A percentile compares a stretch with the other conserved stretches of the same genome.
Evolutionary conservation across 2,797 vertebrate species (phyloP).

Genomic region (Anas bahamensis): DNA sequence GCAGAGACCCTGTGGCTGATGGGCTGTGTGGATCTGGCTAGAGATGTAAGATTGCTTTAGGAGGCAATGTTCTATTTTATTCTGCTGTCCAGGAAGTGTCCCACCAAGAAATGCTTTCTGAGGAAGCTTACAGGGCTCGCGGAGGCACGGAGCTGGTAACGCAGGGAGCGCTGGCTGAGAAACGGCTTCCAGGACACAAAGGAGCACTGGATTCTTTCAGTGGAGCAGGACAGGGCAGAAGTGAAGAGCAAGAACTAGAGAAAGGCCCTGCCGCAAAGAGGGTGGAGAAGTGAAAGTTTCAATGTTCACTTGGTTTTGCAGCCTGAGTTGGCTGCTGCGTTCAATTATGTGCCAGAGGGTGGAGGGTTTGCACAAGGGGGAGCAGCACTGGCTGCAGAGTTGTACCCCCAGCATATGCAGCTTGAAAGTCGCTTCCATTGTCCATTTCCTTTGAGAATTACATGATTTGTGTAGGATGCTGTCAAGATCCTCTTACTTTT

Average conservation of each 20-base stretch:
- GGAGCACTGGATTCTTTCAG: neutral
- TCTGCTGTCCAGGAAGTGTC: neutral
- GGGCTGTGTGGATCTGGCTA: neutral
- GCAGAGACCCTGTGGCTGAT: neutral
- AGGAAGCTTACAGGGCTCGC: neutral
- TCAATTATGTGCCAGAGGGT: neutral
- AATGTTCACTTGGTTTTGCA: neutral
- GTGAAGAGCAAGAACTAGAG: neutral
- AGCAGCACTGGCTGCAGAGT: neutral
- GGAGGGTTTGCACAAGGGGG: neutral
- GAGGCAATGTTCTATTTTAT: neutral
- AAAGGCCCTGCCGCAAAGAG: neutral
- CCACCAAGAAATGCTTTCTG: no score
- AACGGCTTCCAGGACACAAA: neutral
- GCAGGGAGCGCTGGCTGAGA: neutral
- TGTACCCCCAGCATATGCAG: rapidly evolving
- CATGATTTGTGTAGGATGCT: neutral
- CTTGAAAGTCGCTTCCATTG: rapidly evolving
- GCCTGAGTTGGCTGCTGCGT: neutral
- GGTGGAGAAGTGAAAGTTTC: neutral
- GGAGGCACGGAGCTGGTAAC: neutral
- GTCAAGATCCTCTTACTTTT: neutral
- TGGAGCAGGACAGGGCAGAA: no score
- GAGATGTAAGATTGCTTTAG: neutral
- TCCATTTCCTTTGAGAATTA: neutral